A percentile compares a stretch with the other conserved stretches of the same genome.
Conservation (phyloP, 2,888 invertebrate species). For the Tiliacea aurago region DNA sequence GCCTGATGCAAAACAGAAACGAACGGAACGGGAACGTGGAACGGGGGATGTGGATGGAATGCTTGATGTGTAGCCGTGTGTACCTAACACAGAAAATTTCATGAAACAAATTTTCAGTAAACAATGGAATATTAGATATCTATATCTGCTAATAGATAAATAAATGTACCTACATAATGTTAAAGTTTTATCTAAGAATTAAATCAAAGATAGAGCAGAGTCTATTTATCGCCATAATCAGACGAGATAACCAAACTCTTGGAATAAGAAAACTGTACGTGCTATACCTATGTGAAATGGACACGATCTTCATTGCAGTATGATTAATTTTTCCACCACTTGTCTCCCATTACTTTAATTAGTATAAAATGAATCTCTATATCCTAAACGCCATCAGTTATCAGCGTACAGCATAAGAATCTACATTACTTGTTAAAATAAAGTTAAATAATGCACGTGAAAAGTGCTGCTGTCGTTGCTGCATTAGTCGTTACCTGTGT, state of each 20-base stretch:
- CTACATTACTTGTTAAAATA: not conserved
- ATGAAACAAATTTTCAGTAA: conserved; percentile 1
- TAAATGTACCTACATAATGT: not conserved
- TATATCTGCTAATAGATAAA: conserved; percentile 11
- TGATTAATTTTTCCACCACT: conserved; percentile 44
- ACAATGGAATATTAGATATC: not conserved
- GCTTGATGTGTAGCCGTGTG: too few relatives aligned
- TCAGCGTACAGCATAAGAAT: conserved; percentile 1
- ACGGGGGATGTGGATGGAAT: too few relatives aligned
- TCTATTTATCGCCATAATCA: conserved; percentile 51
- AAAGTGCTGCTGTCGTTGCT: conserved; percentile 33
- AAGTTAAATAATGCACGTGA: conserved; percentile 47
- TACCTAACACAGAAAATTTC: not conserved
- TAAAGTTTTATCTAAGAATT: conserved; percentile 27
- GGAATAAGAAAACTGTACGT: conserved; percentile 52
- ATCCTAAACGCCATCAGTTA: conserved; percentile 40
- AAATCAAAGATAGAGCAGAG: conserved; percentile 47
- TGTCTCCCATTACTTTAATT: conserved; percentile 37
- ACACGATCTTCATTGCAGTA: conserved; percentile 29
- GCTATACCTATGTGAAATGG: conserved; percentile 25
- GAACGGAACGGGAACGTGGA: too few relatives aligned
- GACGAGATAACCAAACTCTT: conserved; percentile 48
- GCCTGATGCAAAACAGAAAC: too few relatives aligned
- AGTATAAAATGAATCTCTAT: conserved; percentile 62
- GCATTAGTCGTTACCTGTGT: conserved; percentile 62